Base-by-base conservation (phyloP, 30 jellyfish, hydroid and myxozoan species). In the Phacellophora camtschatica region DNA sequence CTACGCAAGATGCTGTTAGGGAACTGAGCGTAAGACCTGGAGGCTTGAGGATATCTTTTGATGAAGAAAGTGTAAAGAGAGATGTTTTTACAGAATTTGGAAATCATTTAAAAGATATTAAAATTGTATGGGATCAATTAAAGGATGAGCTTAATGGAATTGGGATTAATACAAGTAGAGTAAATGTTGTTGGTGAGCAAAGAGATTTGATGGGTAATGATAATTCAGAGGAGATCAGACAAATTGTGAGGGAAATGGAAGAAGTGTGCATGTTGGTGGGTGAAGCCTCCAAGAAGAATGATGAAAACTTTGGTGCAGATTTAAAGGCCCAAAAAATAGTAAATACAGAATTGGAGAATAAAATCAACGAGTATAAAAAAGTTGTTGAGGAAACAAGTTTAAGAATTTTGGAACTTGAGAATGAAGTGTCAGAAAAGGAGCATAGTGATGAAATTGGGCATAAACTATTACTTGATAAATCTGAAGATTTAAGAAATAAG, bases 401-500 rank as follows among this genome's bases (percentile, higher is more conserved):
- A 11, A 76, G 37, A 55, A 34, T 90, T 15, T 12, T 51, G 18
- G 93, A 57, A 7, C 68, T 64, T 53, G 87, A 84, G 59, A 56
- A 66, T 11, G 96, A 87, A 27, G 57, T 71, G 0, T 16, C 71
- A 8, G 71, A 55, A 12, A 73, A 81, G 24, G 86, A 67, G 5
- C 59, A 68, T 36, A 77, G 51, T 18, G 82, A 65, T 33, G 87
- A 70, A 66, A 71, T 65, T 13, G 84, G 95, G 15, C 86, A 83
- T 22, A 53, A 54, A 55, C 37, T 71, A 43, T 32, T 65, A 34
- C 43, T 50, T 3, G 95, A 84, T 53, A 75, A 69, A 64, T 25
- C 77, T 58, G 46, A 36, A 20, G 25, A 8, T 11, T 36, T 66
- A 71, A 59, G 45, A 37, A 71, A 29, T 6, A 36, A 76, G 83